Percentiles rank a stretch among this genome's conserved stretches.
These are phyloP conservation scores for Sinocyclocheilus anshuiensis DNA, from an alignment of 2,113 vertebrate species.

Conservation along the genomic window DNA sequence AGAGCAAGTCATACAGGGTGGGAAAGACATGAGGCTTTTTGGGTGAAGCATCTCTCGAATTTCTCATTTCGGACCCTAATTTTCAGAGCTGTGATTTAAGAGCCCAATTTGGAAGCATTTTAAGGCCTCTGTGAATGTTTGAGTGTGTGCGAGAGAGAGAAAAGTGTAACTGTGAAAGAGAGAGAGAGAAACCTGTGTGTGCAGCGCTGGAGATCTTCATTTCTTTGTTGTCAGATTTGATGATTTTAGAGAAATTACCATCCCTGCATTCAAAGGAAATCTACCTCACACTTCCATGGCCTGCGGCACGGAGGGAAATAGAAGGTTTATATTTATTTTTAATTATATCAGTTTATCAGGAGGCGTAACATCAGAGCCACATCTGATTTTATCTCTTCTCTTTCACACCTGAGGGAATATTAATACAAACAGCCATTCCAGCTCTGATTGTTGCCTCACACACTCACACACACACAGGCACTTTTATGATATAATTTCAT, in stretches of 20 bases:
- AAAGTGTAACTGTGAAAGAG: background rate
- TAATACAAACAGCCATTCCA: constrained; percentile 57
- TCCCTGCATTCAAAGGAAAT: constrained; percentile 75
- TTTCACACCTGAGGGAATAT: constrained; percentile 75
- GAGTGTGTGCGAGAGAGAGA: constrained; percentile 50
- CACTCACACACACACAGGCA: constrained; percentile 32
- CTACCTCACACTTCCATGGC: constrained; percentile 66
- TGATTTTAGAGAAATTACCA: constrained; percentile 80
- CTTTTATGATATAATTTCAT: constrained; percentile 46
- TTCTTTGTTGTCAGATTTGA: constrained; percentile 82
- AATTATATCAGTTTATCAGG: constrained; percentile 82
- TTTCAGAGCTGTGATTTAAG: background rate
- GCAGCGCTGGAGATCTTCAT: constrained; percentile 27
- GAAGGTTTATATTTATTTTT: constrained; percentile 79
- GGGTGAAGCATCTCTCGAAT: background rate
- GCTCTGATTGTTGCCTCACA: constrained; percentile 50
- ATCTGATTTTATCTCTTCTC: constrained; percentile 76
- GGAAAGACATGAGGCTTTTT: background rate
- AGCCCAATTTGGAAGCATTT: background rate
- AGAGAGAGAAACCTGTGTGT: background rate
- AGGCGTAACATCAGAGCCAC: constrained; percentile 74
- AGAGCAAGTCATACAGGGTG: background rate
- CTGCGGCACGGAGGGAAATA: constrained; percentile 73
- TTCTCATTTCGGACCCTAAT: background rate
- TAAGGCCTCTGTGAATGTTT: background rate